phyloP scores from a whole-genome alignment of 2,113 vertebrate species.

The Tympanuchus pallidicinctus region DNA sequence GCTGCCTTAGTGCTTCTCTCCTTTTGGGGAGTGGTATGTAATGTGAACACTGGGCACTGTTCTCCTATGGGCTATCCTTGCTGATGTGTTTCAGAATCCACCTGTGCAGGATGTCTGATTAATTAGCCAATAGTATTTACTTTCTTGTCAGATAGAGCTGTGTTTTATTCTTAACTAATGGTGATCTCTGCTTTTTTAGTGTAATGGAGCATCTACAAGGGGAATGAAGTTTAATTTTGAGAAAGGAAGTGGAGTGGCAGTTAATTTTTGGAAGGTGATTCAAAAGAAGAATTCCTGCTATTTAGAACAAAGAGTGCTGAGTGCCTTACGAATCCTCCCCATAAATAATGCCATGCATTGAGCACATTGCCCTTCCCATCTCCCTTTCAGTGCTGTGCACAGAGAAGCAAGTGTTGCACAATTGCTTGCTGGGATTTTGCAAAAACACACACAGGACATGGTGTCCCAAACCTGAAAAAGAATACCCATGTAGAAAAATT shows the following conservation, averaged over 20 bases:
- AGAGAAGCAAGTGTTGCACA: accelerated
- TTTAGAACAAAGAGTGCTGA: not conserved
- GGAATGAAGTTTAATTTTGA: slow-evolving; percentile 4
- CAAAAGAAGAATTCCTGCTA: not conserved
- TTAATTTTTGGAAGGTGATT: slow-evolving; percentile 33
- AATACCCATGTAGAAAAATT: not conserved
- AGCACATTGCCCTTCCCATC: not conserved
- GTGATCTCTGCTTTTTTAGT: slow-evolving; percentile 44
- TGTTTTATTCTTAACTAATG: not conserved
- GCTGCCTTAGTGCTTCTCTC: not conserved
- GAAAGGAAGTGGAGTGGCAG: slow-evolving; percentile 22
- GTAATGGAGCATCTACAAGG: slow-evolving; percentile 16
- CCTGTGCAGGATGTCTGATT: not conserved
- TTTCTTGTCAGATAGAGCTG: slow-evolving; percentile 49
- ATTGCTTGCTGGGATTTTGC: not conserved
- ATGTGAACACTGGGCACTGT: not conserved
- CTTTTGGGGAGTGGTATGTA: not conserved
- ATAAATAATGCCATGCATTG: not conserved
- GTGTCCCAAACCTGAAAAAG: not conserved
- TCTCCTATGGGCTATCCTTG: not conserved
- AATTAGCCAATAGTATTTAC: slow-evolving; percentile 31
- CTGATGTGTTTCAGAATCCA: not conserved
- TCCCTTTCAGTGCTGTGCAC: not conserved
- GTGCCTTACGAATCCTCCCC: not conserved
- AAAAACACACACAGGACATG: not conserved